Conservation (phyloP, 2,888 invertebrate species). For the Scelioninae gen. 2 region DNA sequence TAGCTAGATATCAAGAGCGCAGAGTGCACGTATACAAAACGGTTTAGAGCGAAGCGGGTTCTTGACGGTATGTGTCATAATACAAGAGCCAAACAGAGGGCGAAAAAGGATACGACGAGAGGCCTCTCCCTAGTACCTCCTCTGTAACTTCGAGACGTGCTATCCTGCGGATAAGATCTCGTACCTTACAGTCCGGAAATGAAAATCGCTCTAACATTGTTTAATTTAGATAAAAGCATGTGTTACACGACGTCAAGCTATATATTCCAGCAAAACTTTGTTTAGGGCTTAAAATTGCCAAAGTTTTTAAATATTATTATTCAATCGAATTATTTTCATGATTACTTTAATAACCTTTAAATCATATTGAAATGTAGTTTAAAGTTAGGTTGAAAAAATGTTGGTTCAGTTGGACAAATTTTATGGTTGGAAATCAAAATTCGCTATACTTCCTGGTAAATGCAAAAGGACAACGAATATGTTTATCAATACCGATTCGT, state of each 20-base stretch:
- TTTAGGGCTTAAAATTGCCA: conserved; percentile 22
- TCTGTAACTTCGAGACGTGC: conserved; percentile 70
- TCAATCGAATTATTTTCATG: too few relatives aligned
- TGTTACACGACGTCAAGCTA: conserved; percentile 72
- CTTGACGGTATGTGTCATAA: conserved; percentile 48
- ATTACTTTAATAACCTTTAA: too few relatives aligned
- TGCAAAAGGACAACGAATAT: too few relatives aligned
- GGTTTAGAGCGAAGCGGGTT: conserved; percentile 31
- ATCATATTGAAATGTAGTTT: too few relatives aligned
- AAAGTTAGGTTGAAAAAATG: too few relatives aligned
- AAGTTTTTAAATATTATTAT: too few relatives aligned
- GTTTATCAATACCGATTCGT: too few relatives aligned
- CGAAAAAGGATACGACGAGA: conserved; percentile 65
- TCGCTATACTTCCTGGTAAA: too few relatives aligned
- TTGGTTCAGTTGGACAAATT: too few relatives aligned
- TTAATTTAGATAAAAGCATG: conserved; percentile 79
- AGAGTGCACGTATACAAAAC: conserved; percentile 52
- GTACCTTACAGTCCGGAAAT: conserved; percentile 76
- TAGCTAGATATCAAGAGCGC: conserved; percentile 61
- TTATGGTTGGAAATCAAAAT: too few relatives aligned
- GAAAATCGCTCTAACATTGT: conserved; percentile 77
- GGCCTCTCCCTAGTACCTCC: conserved; percentile 68
- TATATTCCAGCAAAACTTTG: conserved; percentile 36
- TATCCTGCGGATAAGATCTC: conserved; percentile 76
- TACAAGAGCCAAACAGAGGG: conserved; percentile 52